Evolutionary conservation across 2,888 invertebrate species (phyloP).

Genomic region (Liopterus haemorrhoidalis): DNA sequence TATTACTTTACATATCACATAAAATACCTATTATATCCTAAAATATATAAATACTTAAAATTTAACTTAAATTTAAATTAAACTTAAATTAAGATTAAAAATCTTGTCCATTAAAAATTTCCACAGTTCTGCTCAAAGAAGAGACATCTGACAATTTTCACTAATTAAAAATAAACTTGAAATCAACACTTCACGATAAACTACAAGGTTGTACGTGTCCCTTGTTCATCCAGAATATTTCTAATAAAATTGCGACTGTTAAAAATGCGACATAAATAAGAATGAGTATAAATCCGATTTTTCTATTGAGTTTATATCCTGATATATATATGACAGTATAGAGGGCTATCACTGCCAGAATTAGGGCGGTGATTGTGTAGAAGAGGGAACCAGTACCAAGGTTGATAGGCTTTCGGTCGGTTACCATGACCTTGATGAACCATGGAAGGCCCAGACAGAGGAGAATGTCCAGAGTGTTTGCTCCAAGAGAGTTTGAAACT

Average conservation of each 20-base stretch:
- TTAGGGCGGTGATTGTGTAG: constrained; percentile 72
- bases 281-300: constrained; percentile 61
- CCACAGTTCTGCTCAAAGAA: too few relatives aligned
- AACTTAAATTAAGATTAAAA: too few relatives aligned
- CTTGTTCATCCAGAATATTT: too few relatives aligned
- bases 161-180: too few relatives aligned
- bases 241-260: constrained; percentile 69
- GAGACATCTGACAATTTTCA: too few relatives aligned
- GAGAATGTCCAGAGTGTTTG: constrained; percentile 78
- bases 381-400: constrained; percentile 76
- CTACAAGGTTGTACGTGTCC: too few relatives aligned
- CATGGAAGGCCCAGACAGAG: constrained; percentile 79
- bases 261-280: constrained; percentile 65
- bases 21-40: too few relatives aligned
- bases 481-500: constrained; percentile 79
- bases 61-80: too few relatives aligned
- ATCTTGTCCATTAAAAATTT: too few relatives aligned
- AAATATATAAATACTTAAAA: too few relatives aligned
- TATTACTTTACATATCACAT: too few relatives aligned
- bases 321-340: constrained; percentile 63
- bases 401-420: constrained; percentile 40
- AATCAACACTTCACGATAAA: too few relatives aligned
- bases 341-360: constrained; percentile 66
- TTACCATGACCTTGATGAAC: constrained; percentile 66
- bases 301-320: constrained; percentile 64